Evolutionary conservation across 2,113 vertebrate species (phyloP).

Genomic region (Callospermophilus lateralis): DNA sequence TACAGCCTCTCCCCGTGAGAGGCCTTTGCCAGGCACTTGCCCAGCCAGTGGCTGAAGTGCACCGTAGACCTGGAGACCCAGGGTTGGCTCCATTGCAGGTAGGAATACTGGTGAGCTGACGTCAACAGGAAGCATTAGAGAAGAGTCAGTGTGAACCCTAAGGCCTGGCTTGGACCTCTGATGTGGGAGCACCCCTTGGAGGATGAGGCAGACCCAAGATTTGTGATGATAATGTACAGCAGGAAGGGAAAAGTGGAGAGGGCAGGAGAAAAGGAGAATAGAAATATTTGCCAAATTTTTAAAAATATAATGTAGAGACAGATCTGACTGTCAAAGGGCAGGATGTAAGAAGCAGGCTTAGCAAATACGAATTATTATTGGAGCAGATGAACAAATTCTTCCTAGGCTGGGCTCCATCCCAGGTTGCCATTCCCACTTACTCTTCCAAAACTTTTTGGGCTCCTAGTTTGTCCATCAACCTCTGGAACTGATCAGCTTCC

Average conservation of each 20-base stretch:
- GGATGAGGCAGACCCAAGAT: neutral
- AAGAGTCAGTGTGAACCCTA: rapidly evolving
- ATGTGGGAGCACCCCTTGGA: neutral
- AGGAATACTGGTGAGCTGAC: too few relatives aligned
- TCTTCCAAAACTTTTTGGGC: constrained; percentile 92
- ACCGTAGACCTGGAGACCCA: neutral
- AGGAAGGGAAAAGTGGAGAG: neutral
- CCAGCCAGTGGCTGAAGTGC: too few relatives aligned
- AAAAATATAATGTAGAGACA: neutral
- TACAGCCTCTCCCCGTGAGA: rapidly evolving
- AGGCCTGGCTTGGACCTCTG: neutral
- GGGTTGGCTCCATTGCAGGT: neutral
- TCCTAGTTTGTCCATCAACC: constrained; percentile 93
- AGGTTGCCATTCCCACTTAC: constrained; percentile 85
- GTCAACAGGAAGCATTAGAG: neutral
- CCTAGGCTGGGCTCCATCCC: neutral
- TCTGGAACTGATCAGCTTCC: constrained; percentile 90
- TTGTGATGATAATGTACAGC: rapidly evolving
- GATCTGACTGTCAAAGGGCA: neutral
- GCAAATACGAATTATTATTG: rapidly evolving
- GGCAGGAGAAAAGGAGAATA: neutral
- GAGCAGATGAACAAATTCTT: neutral
- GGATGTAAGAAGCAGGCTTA: neutral
- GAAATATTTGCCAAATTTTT: neutral
- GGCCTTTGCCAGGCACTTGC: neutral